Evolutionary conservation across 2,888 invertebrate genomes (phyloP).

Genomic region (Himalopsyche japonica): DNA sequence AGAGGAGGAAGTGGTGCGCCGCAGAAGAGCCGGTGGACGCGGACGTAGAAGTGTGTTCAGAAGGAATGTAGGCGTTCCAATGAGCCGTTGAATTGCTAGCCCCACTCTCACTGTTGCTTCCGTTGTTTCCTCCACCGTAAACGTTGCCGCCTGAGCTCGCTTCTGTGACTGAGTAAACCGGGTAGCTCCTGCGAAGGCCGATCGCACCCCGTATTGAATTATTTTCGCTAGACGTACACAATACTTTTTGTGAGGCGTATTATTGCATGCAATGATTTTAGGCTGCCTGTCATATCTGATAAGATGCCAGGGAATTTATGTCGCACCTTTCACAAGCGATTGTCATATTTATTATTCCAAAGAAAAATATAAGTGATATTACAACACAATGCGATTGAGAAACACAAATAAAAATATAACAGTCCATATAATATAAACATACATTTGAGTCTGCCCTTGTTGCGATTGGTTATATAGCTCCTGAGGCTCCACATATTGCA

Average conservation of each 20-base stretch:
- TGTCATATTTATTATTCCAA: no score
- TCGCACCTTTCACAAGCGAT: no score
- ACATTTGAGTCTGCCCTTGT: conserved; percentile 66
- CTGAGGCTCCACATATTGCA: conserved; percentile 74
- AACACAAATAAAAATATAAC: no score
- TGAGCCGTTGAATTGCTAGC: background rate
- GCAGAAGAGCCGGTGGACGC: conserved; percentile 39
- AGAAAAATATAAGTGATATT: no score
- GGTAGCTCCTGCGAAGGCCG: conserved; percentile 52
- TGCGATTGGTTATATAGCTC: conserved; percentile 66
- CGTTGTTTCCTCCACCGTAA: conserved; percentile 7
- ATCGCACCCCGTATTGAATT: no score
- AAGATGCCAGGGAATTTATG: no score
- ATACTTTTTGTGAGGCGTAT: no score
- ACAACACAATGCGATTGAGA: no score
- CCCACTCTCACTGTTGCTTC: background rate
- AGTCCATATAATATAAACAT: conserved; percentile 44
- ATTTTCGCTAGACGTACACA: no score
- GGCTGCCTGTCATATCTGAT: no score
- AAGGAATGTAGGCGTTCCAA: conserved; percentile 3
- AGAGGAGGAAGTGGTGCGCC: conserved; percentile 69
- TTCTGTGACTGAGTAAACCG: conserved; percentile 77
- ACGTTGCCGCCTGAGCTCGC: conserved; percentile 9
- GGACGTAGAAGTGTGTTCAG: background rate
- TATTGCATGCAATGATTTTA: no score